These are phyloP conservation scores for Lepus timidus DNA, from an alignment of 2,113 vertebrate genomes.

Conservation along the genomic window DNA sequence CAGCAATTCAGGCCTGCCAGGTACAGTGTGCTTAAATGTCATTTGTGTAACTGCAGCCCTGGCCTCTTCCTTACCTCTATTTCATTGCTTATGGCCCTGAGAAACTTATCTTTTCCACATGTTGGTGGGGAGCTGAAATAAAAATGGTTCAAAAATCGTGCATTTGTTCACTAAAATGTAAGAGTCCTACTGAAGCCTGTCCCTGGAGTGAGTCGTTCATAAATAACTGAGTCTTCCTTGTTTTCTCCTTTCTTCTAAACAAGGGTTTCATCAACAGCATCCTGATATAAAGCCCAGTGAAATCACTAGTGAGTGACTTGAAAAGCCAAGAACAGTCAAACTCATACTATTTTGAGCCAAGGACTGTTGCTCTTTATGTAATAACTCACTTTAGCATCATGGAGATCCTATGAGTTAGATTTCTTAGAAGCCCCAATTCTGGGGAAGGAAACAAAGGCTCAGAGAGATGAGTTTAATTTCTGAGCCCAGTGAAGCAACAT, in stretches of 20 bases:
- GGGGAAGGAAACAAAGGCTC: conserved; percentile 1
- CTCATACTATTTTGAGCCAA: neutral
- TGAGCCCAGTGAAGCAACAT: neutral
- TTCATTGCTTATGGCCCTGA: neutral
- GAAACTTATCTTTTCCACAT: conserved; percentile 9
- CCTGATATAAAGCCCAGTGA: neutral
- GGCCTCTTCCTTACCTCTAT: neutral
- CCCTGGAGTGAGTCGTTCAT: neutral
- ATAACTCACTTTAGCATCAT: neutral
- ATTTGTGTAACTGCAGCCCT: neutral
- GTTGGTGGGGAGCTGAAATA: conserved; percentile 1
- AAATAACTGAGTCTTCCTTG: neutral
- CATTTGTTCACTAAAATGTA: conserved; percentile 51
- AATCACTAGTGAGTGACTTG: neutral
- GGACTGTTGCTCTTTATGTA: neutral
- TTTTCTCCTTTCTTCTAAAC: neutral
- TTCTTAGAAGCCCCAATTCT: neutral
- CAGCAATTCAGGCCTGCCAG: neutral
- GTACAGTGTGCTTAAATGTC: neutral
- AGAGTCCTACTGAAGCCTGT: neutral
- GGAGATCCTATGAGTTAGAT: neutral
- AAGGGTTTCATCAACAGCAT: conserved; percentile 6
- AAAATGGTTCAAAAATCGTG: conserved; percentile 30
- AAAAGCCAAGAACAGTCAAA: neutral
- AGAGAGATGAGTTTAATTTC: conserved; percentile 8